Percentiles rank a stretch among this genome's conserved stretches.
Conservation (phyloP, 2,888 invertebrate species). For the Gastracanthus pulcherrimus region DNA sequence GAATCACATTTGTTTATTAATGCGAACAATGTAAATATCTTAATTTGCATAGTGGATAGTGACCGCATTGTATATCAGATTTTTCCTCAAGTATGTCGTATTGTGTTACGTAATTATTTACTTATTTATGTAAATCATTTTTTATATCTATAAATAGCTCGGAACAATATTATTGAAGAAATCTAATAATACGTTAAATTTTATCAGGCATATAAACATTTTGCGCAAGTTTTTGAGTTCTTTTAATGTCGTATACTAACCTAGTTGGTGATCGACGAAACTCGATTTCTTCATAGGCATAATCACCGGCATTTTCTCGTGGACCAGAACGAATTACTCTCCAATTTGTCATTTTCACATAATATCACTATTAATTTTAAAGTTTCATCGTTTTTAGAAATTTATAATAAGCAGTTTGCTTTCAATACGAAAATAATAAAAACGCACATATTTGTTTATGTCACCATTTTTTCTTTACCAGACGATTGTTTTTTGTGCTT, state of each 20-base stretch:
- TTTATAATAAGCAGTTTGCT: background rate
- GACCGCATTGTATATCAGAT: too few species aligned
- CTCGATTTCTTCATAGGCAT: slow-evolving; percentile 6
- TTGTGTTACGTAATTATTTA: too few species aligned
- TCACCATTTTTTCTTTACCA: background rate
- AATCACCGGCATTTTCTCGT: slow-evolving; percentile 4
- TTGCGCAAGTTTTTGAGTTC: background rate
- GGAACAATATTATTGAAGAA: background rate
- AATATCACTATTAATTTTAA: slow-evolving; percentile 10
- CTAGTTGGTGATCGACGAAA: slow-evolving; percentile 8
- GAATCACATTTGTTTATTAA: background rate
- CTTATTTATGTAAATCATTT: background rate
- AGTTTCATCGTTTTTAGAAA: background rate
- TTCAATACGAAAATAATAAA: background rate
- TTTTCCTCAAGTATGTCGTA: too few species aligned
- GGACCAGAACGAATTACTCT: background rate
- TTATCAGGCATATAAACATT: too few species aligned
- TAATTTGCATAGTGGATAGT: background rate
- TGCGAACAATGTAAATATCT: background rate
- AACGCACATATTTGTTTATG: background rate
- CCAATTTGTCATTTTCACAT: slow-evolving; percentile 43
- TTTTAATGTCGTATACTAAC: slow-evolving; percentile 26
- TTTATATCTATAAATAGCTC: background rate
- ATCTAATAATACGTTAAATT: too few species aligned
- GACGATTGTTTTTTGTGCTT: background rate